Evolutionary conservation across 2,888 invertebrate genomes (phyloP), one percentile per base, ranked within the genome.

Genomic region (Drosophila conformis): DNA sequence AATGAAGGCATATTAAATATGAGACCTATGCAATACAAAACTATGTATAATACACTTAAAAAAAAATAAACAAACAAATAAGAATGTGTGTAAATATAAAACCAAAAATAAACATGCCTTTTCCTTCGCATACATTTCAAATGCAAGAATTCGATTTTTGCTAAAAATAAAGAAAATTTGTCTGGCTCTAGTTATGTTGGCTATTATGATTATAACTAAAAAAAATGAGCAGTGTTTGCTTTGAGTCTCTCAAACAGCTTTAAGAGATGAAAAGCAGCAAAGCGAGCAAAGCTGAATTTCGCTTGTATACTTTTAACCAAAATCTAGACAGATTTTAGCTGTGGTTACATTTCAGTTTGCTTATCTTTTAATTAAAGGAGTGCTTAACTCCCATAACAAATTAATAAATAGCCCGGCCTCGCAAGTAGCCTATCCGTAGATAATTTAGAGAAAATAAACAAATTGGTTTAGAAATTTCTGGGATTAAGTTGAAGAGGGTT

Each of bases 1-100:
- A 60, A 72, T 66, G 54, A 66, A 70, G 58, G 65, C 71, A 82
- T 84, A 76, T 79, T 76, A 58, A 82, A 82, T 85, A 82, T 79
- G 77, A 73, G 46, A 54, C 65, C 61, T 74, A 73, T 75, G 81
- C 54, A 75, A 71, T 64, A 56, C 53, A 66, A 68, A 68, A 49
- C 48, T 66, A 77, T 69, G 64, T 49, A 66, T 78, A 74, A 66
- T 72, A 60, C 56, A 78, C 67, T 21, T n/a, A 38, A 36, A 56
- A n/a, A 63, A 63, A 11, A 46, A 8, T 21, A 59, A 46, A 11
- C 33, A 46, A 46, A 25, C 15, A 46, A 46, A 70, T 60, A n/a
- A 57, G 11, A 68, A 62, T 80, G 66, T 70, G 66, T 86, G 83
- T 74, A 83, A 71, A 68, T 76, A 68, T 61, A 72, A 58, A 80